A percentile compares a stretch with the other conserved stretches of the same genome.
phyloP scores from a whole-genome alignment of 2,888 invertebrate genomes.

The Xestia ashworthii region DNA sequence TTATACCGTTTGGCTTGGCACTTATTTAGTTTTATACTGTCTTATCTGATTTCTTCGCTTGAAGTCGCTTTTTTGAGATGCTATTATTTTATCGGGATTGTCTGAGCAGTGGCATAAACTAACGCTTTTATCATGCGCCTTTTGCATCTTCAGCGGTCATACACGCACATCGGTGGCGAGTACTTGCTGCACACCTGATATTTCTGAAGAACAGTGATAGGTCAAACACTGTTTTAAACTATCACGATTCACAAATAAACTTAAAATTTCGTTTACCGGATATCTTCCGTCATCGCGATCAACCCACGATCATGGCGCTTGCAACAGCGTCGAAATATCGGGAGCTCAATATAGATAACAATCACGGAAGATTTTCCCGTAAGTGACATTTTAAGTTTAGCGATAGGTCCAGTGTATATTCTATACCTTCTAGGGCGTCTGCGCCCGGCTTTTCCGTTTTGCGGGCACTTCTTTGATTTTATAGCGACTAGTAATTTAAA shows the following conservation, averaged over 20 bases:
- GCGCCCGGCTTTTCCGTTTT: not conserved
- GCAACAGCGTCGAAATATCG: too few species aligned
- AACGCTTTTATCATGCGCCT: not conserved
- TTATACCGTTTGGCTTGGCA: conserved; percentile 56
- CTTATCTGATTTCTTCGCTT: conserved; percentile 45
- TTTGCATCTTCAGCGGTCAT: not conserved
- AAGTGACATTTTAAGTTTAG: too few species aligned
- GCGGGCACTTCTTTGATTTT: not conserved
- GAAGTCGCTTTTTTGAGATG: conserved; percentile 22
- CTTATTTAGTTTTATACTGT: conserved; percentile 58
- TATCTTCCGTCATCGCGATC: too few species aligned
- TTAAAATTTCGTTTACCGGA: too few species aligned
- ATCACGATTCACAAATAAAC: too few species aligned
- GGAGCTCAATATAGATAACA: too few species aligned
- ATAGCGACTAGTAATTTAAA: not conserved
- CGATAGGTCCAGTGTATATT: too few species aligned
- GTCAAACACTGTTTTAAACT: too few species aligned
- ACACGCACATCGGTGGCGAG: not conserved
- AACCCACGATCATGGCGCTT: too few species aligned
- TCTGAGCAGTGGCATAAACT: not conserved
- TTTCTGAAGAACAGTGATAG: not conserved
- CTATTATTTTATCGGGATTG: conserved; percentile 3
- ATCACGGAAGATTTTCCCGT: too few species aligned
- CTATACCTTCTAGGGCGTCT: not conserved
- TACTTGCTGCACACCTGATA: not conserved